A percentile compares a stretch with the other conserved stretches of the same genome.
phyloP scores from a whole-genome alignment of 1,140 invertebrate species.

The Pseudomyrmex dendroicus region DNA sequence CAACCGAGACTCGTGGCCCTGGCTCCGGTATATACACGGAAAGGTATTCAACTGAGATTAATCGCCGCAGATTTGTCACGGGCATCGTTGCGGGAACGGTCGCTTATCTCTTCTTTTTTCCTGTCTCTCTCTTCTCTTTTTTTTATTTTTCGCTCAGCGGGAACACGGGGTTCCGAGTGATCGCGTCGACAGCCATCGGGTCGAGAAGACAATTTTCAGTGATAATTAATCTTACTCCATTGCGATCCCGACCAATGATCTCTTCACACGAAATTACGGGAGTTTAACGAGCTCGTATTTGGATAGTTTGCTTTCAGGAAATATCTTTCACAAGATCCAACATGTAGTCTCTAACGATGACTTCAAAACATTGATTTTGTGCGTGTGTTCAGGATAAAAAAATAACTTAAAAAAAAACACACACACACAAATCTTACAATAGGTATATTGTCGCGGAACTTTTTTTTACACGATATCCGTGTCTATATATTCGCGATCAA shows the following conservation, averaged over 20 bases:
- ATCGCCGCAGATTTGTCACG: constrained; percentile 78
- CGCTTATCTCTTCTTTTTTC: constrained; percentile 12
- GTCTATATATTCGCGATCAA: constrained; percentile 1
- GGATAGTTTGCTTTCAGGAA: constrained; percentile 20
- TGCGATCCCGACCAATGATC: constrained; percentile 46
- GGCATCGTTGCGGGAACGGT: constrained; percentile 68
- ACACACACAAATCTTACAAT: not conserved
- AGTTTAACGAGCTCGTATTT: constrained; percentile 52
- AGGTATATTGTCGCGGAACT: no score
- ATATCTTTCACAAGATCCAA: not conserved
- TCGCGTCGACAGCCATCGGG: constrained; percentile 64
- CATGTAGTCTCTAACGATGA: not conserved
- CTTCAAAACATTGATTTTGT: not conserved
- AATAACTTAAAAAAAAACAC: constrained; percentile 6
- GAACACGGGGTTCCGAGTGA: constrained; percentile 32
- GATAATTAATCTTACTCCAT: constrained; percentile 59
- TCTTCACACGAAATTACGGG: constrained; percentile 37
- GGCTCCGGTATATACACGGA: constrained; percentile 42
- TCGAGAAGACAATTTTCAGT: constrained; percentile 57
- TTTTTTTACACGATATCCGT: not conserved
- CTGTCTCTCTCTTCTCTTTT: not conserved
- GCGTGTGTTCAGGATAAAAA: not conserved
- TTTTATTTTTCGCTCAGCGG: not conserved
- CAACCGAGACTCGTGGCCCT: constrained; percentile 38
- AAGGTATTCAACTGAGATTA: constrained; percentile 72